Evolutionary conservation across 2,888 invertebrate species (phyloP), one percentile per base, ranked within the genome.

Genomic region (Meandrusa payeni): DNA sequence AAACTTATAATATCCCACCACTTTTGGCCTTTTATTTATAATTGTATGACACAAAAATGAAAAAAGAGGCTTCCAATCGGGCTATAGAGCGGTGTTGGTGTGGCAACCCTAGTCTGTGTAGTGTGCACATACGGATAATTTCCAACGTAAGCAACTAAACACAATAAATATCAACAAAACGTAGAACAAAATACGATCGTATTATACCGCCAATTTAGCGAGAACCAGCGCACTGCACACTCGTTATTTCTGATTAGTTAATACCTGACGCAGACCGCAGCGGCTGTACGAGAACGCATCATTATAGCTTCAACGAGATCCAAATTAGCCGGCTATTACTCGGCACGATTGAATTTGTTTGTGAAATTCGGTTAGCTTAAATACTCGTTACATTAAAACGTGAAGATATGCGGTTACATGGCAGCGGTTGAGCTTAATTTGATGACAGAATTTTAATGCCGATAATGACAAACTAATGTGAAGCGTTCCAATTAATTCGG

Each of bases 181-280:
- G 1, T 7, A 13, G 11, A 23, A 13, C 7, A 19, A 41, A 26
- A 20, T 2, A 41, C 24, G 7, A 7, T 7, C 32, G 10, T 6
- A 20, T 13, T 38, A 19, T 9, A 32, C 22, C 20, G 22, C 28
- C 22, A 36, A 36, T 29, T 36, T 23, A 1, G 5, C 10, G 11
- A 10, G 33, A 32, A 24, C 39, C 28, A 6, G 9, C 33, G 32
- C 41, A 40, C 6, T 32, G 39, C 28, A 24, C 37, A 22, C 5
- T 37, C 49, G 42, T 52, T 52, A 46, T 41, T 54, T 42, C 46
- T 46, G 47, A 49, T 54, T 52, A 48, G 48, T 47, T 48, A 52
- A 47, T 46, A 45, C 41, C 47, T 45, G 24, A 32, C 24, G 36
- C 49, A 40, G 41, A 45, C 43, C 36, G 36, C 38, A 44, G 47